phyloP scores from a whole-genome alignment of 2,888 invertebrate species.

The Orthosia gracilis region DNA sequence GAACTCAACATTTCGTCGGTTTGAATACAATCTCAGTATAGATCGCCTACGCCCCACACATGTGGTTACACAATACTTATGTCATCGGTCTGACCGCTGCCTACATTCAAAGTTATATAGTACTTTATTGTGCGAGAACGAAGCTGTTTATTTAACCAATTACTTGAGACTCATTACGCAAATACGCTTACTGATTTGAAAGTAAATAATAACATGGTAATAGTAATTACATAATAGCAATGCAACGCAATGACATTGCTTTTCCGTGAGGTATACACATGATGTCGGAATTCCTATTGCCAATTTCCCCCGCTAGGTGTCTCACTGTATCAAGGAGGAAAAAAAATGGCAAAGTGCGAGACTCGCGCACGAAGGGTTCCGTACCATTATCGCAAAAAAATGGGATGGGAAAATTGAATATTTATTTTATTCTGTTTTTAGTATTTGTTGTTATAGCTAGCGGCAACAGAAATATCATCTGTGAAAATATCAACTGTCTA shows the following conservation, averaged over 20 bases:
- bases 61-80: slow-evolving; percentile 61
- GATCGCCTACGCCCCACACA: slow-evolving; percentile 36
- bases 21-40: slow-evolving; percentile 23
- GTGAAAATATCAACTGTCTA: no score
- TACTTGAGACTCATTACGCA: slow-evolving; percentile 36
- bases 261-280: not conserved
- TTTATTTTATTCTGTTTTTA: no score
- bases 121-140: slow-evolving; percentile 22
- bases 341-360: no score
- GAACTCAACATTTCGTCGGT: not conserved
- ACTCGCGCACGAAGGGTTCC: no score
- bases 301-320: no score
- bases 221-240: slow-evolving; percentile 24
- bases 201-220: slow-evolving; percentile 40
- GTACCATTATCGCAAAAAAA: no score
- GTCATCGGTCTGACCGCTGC: slow-evolving; percentile 58
- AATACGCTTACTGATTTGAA: slow-evolving; percentile 31
- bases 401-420: no score
- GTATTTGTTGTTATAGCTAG: no score
- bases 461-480: no score
- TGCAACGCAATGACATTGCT: not conserved
- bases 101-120: slow-evolving; percentile 41
- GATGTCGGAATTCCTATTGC: slow-evolving; percentile 1
- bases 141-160: slow-evolving; percentile 50
- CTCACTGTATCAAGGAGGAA: no score